Evolutionary conservation across 2,888 invertebrate genomes (phyloP), one percentile per base, ranked within the genome.

Genomic region (Pseudococcus longispinus): DNA sequence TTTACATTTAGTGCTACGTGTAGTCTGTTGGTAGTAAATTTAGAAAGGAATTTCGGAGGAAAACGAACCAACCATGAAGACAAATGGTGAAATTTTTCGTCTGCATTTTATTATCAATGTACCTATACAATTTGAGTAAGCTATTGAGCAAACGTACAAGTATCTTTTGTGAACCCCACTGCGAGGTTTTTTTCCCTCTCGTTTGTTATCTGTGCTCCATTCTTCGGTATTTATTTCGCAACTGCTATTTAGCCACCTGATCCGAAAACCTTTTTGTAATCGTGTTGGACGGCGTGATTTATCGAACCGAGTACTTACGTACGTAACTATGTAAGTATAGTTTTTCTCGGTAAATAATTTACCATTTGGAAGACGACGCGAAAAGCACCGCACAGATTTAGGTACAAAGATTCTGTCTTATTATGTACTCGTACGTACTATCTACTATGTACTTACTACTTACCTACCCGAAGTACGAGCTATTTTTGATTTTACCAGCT

Each of bases 171-270:
- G 8, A 37, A 37, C 37, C 8, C 37, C 8, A 5, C 5, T 37
- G 0, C 2, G 4, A 8, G 37, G 32, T 37, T 46, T 46, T 51
- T n/a, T 51, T 51, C 15, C n/a, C n/a, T 51, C 8, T n/a, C 0
- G n/a, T 51, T n/a, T 5, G 18, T 51, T 51, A 51, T 51, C n/a
- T n/a, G n/a, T 51, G 18, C 5, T 6, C 51, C 51, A 51, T n/a
- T 51, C 51, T 18, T 51, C n/a, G 1, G n/a, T 51, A 51, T n/a
- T n/a, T 51, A n/a, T 51, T 51, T 51, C n/a, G n/a, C 5, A 70
- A 70, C 9, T 13, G 29, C 70, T 70, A 70, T 70, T 70, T 15
- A 70, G 70, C 70, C 26, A 70, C 70, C 70, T 70, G 70, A 70
- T 70, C 70, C 70, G 70, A 70, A 23, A 70, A 13, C 70, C 23